Conservation (phyloP, 2,113 vertebrate genomes). For the Oenanthe melanoleuca region DNA sequence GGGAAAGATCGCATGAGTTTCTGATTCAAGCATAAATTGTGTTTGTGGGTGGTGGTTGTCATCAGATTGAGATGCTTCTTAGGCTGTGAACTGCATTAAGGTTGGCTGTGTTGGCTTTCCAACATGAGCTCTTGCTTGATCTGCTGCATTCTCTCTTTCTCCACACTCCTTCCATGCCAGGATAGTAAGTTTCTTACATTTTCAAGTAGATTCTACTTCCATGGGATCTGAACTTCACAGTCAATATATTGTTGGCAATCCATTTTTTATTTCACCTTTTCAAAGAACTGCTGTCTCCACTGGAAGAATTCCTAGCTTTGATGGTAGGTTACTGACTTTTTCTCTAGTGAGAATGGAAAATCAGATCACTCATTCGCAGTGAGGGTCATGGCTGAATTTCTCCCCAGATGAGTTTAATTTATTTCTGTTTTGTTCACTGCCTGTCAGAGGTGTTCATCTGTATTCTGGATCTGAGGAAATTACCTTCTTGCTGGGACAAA, state of each 20-base stretch:
- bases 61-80: background rate
- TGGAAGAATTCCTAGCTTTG: background rate
- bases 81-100: background rate
- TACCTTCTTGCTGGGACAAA: background rate
- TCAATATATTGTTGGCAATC: background rate
- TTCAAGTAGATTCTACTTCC: background rate
- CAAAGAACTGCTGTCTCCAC: background rate
- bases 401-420: background rate
- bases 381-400: background rate
- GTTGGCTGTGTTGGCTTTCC: background rate
- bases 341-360: background rate
- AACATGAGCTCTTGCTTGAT: background rate
- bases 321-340: background rate
- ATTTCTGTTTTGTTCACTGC: background rate
- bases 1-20: background rate
- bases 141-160: background rate
- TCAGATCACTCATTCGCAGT: background rate
- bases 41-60: rapidly evolving
- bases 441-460: background rate
- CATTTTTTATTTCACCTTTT: background rate
- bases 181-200: background rate
- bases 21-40: background rate
- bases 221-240: background rate
- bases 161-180: background rate
- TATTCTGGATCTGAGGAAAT: background rate